Percentiles rank a stretch among this genome's conserved stretches.
phyloP scores from a whole-genome alignment of 2,113 vertebrate genomes.

The Donacobius atricapilla region DNA sequence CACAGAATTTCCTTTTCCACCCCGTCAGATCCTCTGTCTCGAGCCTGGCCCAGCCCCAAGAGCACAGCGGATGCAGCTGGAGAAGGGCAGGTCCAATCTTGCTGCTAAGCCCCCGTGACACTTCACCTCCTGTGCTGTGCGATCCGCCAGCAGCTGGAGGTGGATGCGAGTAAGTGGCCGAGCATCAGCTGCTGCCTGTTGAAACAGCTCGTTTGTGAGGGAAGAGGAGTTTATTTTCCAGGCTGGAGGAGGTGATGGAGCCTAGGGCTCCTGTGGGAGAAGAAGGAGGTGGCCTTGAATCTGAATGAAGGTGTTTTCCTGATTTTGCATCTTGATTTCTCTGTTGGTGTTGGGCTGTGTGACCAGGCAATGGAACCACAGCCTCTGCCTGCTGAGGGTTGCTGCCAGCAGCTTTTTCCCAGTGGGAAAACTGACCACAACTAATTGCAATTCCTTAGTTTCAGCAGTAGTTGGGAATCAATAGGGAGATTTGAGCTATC shows the following conservation, averaged over 20 bases:
- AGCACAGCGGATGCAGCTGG: constrained; percentile 74
- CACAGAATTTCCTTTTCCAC: constrained; percentile 75
- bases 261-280: not conserved
- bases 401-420: not conserved
- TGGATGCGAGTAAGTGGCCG: not conserved
- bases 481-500: not conserved
- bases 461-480: not conserved
- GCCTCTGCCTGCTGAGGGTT: not conserved
- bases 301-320: not conserved
- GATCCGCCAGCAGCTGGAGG: constrained; percentile 21
- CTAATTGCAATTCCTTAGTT: not conserved
- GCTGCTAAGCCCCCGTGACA: constrained; percentile 46
- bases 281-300: not conserved
- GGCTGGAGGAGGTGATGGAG: not conserved
- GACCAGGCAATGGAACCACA: not conserved
- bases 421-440: not conserved
- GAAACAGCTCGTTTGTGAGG: not conserved
- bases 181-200: constrained; percentile 53
- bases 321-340: not conserved
- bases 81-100: constrained; percentile 61
- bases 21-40: constrained; percentile 67
- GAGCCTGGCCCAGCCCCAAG: constrained; percentile 62
- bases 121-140: constrained; percentile 28
- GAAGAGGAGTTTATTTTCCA: not conserved
- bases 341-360: not conserved